Base-by-base conservation (phyloP, 2,888 invertebrate genomes). In the Poecilobothrus nobilitatus region DNA sequence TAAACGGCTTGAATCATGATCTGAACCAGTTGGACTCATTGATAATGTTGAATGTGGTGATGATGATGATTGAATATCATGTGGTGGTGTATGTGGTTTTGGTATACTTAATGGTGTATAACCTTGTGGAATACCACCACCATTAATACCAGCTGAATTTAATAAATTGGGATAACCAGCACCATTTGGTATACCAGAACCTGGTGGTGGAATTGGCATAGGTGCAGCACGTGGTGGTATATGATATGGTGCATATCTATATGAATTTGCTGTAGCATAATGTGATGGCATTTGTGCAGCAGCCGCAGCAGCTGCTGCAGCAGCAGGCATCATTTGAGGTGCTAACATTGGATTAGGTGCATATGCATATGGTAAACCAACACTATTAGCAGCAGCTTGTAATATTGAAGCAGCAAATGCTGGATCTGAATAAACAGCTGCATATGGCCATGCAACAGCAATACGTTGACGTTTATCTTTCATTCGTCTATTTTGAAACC, bases 391-490 rank as follows among this genome's bases (percentile, higher is more conserved):
- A 0, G 94, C 93, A 0, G 96, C 95, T 77, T 96, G 95, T 1
- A 95, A 86, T 10, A 97, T 87, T 53, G 95, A 91, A 2, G 96
- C 96, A 7, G 96, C 95, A 76, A 97, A 89, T 0, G 94, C 91
- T 0, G 97, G 96, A 77, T 97, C 97, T 37, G 94, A 90, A 83
- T 95, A 95, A 69, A 97, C 94, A 0, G 94, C 92, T 0, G 93
- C 91, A 82, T 95, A 95, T 0, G 97, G 97, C 97, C 97, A 97
- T 0, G 94, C 91, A 74, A 97, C 89, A 0, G 96, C 94, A 80
- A 96, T 91, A 20, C 95, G 86, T 78, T 98, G 97, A 0, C 98
- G 87, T 77, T 99, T 98, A 84, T 98, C 97, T 79, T 98, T 81
- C 81, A 81, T 81, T 73, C 81, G 81, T 2, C 81, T 78, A 67